Conservation (phyloP, 1,140 invertebrate genomes). For the Eulimnadia texana region DNA sequence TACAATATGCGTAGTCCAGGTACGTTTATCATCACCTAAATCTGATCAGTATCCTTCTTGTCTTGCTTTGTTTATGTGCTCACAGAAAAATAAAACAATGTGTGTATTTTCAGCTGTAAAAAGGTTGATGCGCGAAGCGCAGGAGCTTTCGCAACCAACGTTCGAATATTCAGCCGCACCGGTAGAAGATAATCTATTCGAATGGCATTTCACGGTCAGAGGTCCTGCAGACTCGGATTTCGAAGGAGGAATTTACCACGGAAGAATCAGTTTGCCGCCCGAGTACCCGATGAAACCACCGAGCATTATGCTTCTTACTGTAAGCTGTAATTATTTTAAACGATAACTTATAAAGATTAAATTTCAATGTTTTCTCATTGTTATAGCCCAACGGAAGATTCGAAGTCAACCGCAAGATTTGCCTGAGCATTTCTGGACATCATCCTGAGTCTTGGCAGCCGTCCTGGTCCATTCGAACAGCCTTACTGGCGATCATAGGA, state of each 20-base stretch:
- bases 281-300: slow-evolving; percentile 98
- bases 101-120: slow-evolving; percentile 60
- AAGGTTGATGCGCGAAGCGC: slow-evolving; percentile 80
- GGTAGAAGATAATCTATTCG: slow-evolving; percentile 89
- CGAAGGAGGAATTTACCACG: slow-evolving; percentile 80
- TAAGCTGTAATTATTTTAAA: slow-evolving; percentile 30
- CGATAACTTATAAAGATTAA: not conserved
- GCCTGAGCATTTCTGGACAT: slow-evolving; percentile 89
- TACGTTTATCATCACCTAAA: not conserved
- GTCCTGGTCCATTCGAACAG: slow-evolving; percentile 90
- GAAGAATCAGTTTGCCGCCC: slow-evolving; percentile 62
- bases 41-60: not conserved
- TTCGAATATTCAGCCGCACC: slow-evolving; percentile 83
- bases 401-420: slow-evolving; percentile 89
- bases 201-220: slow-evolving; percentile 93
- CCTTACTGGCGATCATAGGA: slow-evolving; percentile 76
- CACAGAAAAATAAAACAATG: not conserved
- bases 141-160: slow-evolving; percentile 67
- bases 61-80: not conserved
- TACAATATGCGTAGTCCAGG: slow-evolving; percentile 11
- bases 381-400: slow-evolving; percentile 84
- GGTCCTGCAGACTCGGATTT: slow-evolving; percentile 77
- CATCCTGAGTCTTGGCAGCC: slow-evolving; percentile 96
- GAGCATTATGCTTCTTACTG: slow-evolving; percentile 82
- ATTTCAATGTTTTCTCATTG: slow-evolving; percentile 17